Percentiles rank a stretch among this genome's conserved stretches.
Conservation (phyloP, 1,140 invertebrate genomes). For the Bombus terrestris region DNA sequence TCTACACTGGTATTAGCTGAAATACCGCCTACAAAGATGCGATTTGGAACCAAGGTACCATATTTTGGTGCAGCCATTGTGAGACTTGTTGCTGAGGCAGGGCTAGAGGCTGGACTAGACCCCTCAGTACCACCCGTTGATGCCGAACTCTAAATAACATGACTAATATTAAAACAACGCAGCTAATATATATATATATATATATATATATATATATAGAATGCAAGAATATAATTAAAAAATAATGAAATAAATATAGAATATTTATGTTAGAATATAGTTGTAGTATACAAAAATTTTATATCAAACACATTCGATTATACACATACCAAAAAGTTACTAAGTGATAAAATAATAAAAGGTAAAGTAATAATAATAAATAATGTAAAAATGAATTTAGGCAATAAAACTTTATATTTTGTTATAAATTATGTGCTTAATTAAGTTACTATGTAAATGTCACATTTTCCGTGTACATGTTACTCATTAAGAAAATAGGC, state of each 20-base stretch:
- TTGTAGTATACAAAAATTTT: neutral
- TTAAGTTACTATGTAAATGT: neutral
- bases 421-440: neutral
- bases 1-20: conserved; percentile 92
- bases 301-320: neutral
- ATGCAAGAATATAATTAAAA: neutral
- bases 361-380: neutral
- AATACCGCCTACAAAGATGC: conserved; percentile 97
- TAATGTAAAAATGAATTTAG: neutral
- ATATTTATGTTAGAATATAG: neutral
- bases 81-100: conserved; percentile 79
- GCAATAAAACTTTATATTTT: neutral
- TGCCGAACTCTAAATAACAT: conserved; percentile 76
- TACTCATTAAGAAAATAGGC: neutral
- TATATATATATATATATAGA: neutral
- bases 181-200: neutral
- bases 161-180: conserved; percentile 26
- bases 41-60: conserved; percentile 93
- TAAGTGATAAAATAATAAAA: neutral
- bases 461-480: neutral
- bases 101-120: conserved; percentile 82
- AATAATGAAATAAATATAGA: neutral
- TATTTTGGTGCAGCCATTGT: conserved; percentile 87
- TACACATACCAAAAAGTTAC: neutral
- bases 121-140: conserved; percentile 81